Evolutionary conservation across 2,113 vertebrate species (phyloP).

Genomic region (Neolamprologus tretocephalus): DNA sequence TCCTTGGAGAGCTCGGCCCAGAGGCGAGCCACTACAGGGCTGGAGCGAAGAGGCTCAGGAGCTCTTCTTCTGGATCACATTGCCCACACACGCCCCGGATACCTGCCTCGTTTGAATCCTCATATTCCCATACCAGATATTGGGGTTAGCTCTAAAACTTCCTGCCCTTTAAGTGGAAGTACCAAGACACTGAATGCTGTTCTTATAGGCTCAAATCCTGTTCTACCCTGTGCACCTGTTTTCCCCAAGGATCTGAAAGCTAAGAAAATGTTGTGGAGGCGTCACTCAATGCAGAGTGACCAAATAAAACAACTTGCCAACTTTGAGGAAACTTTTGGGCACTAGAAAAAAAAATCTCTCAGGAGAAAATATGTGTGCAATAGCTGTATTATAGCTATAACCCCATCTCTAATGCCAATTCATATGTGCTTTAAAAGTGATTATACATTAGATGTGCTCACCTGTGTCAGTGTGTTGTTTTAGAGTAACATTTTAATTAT

Average conservation of each 20-base stretch:
- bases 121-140: conserved; percentile 71
- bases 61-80: conserved; percentile 71
- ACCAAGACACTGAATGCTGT: conserved; percentile 26
- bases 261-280: conserved; percentile 76
- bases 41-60: conserved; percentile 75
- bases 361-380: background rate
- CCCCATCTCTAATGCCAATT: background rate
- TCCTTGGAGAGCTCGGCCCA: conserved; percentile 64
- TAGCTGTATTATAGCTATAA: background rate
- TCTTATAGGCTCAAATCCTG: conserved; percentile 63
- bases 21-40: conserved; percentile 55
- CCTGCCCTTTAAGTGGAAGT: conserved; percentile 37
- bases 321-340: conserved; percentile 68
- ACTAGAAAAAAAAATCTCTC: conserved; percentile 4
- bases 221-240: conserved; percentile 70
- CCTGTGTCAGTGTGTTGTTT: background rate
- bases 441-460: background rate
- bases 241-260: conserved; percentile 71
- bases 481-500: background rate
- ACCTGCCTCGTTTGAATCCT: conserved; percentile 82
- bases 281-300: conserved; percentile 86
- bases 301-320: conserved; percentile 82
- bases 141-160: conserved; percentile 36
- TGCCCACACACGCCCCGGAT: conserved; percentile 73
- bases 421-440: background rate